These are phyloP conservation scores for Spea multiplicata DNA, from an alignment of 2,113 vertebrate species.

Conservation along the genomic window DNA sequence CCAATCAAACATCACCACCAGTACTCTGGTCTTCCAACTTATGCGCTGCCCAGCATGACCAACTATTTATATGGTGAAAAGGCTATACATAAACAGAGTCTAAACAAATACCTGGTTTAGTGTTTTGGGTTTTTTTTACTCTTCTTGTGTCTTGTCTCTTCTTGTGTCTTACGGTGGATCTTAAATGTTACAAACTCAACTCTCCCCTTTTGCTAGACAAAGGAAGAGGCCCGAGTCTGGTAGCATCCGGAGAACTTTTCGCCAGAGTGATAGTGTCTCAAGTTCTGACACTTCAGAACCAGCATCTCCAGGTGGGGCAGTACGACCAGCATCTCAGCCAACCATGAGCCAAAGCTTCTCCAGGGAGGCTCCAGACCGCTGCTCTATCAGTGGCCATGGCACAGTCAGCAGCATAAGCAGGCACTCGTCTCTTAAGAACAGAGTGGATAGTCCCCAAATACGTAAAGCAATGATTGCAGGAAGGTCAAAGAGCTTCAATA, in stretches of 20 bases:
- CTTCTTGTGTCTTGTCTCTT: background rate
- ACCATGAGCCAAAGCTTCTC: conserved; percentile 77
- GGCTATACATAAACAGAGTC: no score
- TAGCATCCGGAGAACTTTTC: conserved; percentile 85
- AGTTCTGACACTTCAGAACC: conserved; percentile 67
- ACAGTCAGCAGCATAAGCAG: conserved; percentile 94
- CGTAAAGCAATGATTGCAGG: conserved; percentile 83
- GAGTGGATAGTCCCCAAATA: conserved; percentile 91
- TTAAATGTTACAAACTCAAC: no score
- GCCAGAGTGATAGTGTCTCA: conserved; percentile 77
- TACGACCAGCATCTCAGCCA: conserved; percentile 83
- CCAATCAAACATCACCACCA: no score
- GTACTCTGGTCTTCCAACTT: no score
- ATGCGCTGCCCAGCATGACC: no score
- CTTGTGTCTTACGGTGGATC: background rate
- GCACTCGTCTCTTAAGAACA: conserved; percentile 91
- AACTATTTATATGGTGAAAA: no score
- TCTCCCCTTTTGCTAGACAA: conserved; percentile 78
- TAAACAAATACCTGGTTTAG: background rate
- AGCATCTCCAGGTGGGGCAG: conserved; percentile 67
- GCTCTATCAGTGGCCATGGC: conserved; percentile 86
- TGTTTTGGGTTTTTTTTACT: background rate
- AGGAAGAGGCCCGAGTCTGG: conserved; percentile 88
- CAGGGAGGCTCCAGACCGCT: conserved; percentile 88
- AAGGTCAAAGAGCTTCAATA: conserved; percentile 98